phyloP scores from a whole-genome alignment of 2,888 invertebrate genomes.

The Ecdyonurus torrentis region DNA sequence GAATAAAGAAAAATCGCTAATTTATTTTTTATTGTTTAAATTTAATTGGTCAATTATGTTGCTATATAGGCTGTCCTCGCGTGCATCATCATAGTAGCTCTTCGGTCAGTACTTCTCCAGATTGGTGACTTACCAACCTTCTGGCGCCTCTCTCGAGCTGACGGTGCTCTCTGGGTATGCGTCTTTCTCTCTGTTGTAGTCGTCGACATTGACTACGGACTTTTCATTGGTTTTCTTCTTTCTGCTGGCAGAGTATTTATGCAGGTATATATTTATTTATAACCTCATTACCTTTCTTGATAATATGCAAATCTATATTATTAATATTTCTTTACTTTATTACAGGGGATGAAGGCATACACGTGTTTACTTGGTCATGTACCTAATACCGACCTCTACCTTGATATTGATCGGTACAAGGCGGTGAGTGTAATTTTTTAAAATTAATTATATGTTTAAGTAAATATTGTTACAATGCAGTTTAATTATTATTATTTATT shows the following conservation, averaged over 20 bases:
- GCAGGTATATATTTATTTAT: not conserved
- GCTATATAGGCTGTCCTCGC: conserved; percentile 26
- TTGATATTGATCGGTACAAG: conserved; percentile 43
- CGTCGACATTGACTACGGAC: conserved; percentile 61
- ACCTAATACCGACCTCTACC: conserved; percentile 44
- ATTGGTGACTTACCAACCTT: conserved; percentile 44
- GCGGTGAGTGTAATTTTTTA: conserved; percentile 26
- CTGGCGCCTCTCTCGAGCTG: conserved; percentile 47
- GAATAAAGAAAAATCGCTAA: not conserved
- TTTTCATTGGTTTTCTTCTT: conserved; percentile 40
- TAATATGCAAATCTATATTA: not conserved
- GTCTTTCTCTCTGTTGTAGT: conserved; percentile 53
- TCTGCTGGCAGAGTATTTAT: conserved; percentile 34
- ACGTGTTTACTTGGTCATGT: conserved; percentile 42
- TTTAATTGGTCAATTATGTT: not conserved
- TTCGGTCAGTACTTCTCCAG: conserved; percentile 31
- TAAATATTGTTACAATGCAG: no score
- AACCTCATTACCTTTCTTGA: not conserved
- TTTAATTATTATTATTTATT: no score
- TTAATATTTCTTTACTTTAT: no score
- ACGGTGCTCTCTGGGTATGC: conserved; percentile 56
- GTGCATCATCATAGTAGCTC: conserved; percentile 34
- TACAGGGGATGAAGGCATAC: conserved; percentile 44
- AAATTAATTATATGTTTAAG: no score
- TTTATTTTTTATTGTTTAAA: not conserved